phyloP scores from a whole-genome alignment of 2,888 invertebrate species.

The Phrixothrix hirtus region DNA sequence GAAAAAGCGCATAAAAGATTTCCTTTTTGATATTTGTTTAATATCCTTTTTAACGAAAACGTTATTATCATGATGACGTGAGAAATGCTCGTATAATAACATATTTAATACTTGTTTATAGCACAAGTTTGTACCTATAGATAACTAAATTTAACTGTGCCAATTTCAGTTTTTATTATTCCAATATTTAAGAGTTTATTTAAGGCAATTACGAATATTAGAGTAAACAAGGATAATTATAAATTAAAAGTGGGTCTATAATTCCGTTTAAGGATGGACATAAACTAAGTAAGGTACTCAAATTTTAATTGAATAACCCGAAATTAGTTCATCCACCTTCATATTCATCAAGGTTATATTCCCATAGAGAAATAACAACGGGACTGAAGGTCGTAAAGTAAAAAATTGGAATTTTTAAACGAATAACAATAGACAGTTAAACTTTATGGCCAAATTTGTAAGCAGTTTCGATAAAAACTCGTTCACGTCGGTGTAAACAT shows the following conservation, averaged over 20 bases:
- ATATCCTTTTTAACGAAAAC: no score
- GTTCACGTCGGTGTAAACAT: slow-evolving; percentile 30
- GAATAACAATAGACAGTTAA: slow-evolving; percentile 29
- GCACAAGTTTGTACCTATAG: no score
- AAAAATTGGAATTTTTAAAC: slow-evolving; percentile 18
- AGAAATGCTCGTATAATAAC: slow-evolving; percentile 9
- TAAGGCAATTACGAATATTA: no score
- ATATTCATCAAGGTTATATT: slow-evolving; percentile 18
- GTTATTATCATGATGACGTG: no score
- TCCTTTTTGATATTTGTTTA: no score
- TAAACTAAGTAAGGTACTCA: slow-evolving; percentile 7
- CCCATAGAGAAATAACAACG: slow-evolving; percentile 10
- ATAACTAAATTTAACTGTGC: no score
- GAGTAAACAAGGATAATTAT: no score
- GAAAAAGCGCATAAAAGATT: no score
- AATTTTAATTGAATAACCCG: slow-evolving; percentile 15
- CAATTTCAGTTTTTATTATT: no score
- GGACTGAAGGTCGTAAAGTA: slow-evolving; percentile 19
- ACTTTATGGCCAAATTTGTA: slow-evolving; percentile 34
- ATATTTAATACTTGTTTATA: slow-evolving; percentile 1
- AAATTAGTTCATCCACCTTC: slow-evolving; percentile 23
- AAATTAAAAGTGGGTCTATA: no score
- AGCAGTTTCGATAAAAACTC: slow-evolving; percentile 30
- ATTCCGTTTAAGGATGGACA: neutral
- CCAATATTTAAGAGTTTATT: no score